These are phyloP conservation scores for Cercopithecus mitis DNA, from an alignment of 2,797 vertebrate species.

Conservation along the genomic window DNA sequence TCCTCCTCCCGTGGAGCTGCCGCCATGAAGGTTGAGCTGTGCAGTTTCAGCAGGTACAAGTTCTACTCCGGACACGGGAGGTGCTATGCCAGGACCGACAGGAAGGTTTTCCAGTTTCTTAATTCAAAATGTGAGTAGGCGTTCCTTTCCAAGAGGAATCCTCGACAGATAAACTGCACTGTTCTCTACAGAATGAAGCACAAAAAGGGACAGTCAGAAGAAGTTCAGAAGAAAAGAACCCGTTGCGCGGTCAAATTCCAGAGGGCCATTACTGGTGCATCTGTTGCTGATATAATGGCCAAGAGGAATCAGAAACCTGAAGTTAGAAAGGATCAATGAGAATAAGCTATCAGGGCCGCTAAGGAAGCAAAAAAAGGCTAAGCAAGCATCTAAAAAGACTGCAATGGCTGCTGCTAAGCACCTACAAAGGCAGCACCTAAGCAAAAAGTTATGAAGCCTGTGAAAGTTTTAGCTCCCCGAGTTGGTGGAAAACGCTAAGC, in stretches of 20 bases:
- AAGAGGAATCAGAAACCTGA: slow-evolving; percentile 99
- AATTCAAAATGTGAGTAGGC: slow-evolving; percentile 83
- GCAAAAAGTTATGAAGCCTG: slow-evolving; percentile 97
- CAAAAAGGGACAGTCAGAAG: slow-evolving; percentile 99
- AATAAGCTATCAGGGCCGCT: neutral
- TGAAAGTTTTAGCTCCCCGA: slow-evolving; percentile 95
- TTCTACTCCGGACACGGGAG: neutral
- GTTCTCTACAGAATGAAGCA: slow-evolving; percentile 98
- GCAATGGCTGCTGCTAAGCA: neutral
- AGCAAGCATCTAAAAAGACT: neutral
- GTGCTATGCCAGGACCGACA: neutral
- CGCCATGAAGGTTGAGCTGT: neutral
- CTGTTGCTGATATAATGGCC: slow-evolving; percentile 97
- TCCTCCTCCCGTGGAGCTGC: too few species aligned
- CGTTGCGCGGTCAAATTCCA: slow-evolving; percentile 97
- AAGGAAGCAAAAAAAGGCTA: neutral
- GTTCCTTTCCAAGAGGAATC: slow-evolving; percentile 98
- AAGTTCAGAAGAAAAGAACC: slow-evolving; percentile 95
- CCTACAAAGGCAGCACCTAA: slow-evolving; percentile 87
- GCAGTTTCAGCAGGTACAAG: neutral
- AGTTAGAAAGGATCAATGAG: slow-evolving; percentile 94
- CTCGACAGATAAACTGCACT: slow-evolving; percentile 98
- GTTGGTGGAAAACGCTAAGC: slow-evolving; percentile 97
- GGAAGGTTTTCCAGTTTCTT: slow-evolving; percentile 97
- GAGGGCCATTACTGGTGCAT: slow-evolving; percentile 97